Base-by-base conservation (phyloP, 2,888 invertebrate genomes). In the Mythimna lalbum region DNA sequence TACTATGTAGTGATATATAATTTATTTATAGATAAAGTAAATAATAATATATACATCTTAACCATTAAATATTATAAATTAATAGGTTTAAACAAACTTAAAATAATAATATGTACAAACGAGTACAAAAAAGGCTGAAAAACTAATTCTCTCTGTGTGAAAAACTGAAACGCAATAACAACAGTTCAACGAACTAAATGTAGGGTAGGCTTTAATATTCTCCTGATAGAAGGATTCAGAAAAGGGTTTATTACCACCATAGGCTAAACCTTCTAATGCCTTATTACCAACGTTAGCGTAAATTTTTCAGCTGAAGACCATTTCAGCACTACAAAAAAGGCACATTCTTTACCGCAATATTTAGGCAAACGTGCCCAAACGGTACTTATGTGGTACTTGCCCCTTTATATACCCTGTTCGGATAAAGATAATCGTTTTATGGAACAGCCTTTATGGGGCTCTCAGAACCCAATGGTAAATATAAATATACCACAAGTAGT, bases 381-480 rank as follows among this genome's bases (percentile, higher is more conserved):
- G 66, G 17, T 63, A 68, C 65, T 63, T 69, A 56, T 36, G 76
- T n/a, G 63, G 60, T 63, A 53, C 62, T 66, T 66, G 62, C 50
- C 59, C 55, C 23, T 53, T 47, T 50, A 39, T 81, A 68, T 60
- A 27, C 68, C 10, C 27, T 21, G 31, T 81, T 72, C 50, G 57
- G 50, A 63, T 65, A 56, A 56, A 79, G 62, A 81, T 81, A 63
- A 78, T 77, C 56, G 56, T 62, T 77, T 81, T 68, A 77, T 67
- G 49, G 71, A 53, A 74, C 23, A 50, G 36, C 56, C 56, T 76
- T 67, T 78, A 78, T 70, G 23, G 52, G 31, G 33, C 71, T 55
- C 23, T 19, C 55, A 49, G 72, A 64, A 47, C 33, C 39, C 50
- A 39, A 33, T 67, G 67, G 63, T 67, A 63, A 76, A 80, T 76